Percentiles rank a stretch among this genome's conserved stretches.
Evolutionary conservation across 2,113 vertebrate genomes (phyloP).

Genomic region (Rafetus swinhoei): DNA sequence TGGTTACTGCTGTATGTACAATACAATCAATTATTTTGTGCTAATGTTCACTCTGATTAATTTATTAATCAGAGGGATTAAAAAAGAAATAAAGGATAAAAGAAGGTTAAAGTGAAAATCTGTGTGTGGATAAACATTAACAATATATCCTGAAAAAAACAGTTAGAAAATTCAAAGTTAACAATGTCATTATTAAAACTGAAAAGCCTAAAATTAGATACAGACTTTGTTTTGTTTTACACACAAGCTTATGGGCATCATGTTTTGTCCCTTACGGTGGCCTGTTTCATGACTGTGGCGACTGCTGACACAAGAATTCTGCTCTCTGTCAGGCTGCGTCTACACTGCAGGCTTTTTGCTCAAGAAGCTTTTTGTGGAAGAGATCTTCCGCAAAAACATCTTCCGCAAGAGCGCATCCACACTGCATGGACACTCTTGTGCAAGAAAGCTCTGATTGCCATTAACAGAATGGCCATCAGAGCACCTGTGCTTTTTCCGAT

Average conservation of each 20-base stretch:
- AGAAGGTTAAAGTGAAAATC: neutral
- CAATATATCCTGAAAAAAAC: constrained; percentile 14
- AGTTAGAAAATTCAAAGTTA: constrained; percentile 52
- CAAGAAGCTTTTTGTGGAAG: too few relatives aligned
- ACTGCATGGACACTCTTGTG: too few relatives aligned
- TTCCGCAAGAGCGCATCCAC: too few relatives aligned
- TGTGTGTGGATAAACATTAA: neutral
- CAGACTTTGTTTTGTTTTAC: constrained; percentile 40
- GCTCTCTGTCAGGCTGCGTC: neutral
- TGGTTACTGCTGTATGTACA: fast-evolving
- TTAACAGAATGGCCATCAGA: too few relatives aligned
- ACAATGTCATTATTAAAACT: constrained; percentile 35
- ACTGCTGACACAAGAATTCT: constrained; percentile 39
- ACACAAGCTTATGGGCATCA: constrained; percentile 24
- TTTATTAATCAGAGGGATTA: neutral
- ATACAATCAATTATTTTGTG: neutral
- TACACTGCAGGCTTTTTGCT: too few relatives aligned
- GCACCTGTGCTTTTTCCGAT: too few relatives aligned
- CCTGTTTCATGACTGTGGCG: neutral
- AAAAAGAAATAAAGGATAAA: too few relatives aligned
- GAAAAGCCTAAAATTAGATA: constrained; percentile 40
- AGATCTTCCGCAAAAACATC: too few relatives aligned
- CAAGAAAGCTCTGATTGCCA: too few relatives aligned
- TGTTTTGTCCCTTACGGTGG: neutral
- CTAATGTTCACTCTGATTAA: neutral